Evolutionary conservation across 1,140 invertebrate genomes (phyloP), one percentile per base, ranked within the genome.

Genomic region (Xylocopa sonorina): DNA sequence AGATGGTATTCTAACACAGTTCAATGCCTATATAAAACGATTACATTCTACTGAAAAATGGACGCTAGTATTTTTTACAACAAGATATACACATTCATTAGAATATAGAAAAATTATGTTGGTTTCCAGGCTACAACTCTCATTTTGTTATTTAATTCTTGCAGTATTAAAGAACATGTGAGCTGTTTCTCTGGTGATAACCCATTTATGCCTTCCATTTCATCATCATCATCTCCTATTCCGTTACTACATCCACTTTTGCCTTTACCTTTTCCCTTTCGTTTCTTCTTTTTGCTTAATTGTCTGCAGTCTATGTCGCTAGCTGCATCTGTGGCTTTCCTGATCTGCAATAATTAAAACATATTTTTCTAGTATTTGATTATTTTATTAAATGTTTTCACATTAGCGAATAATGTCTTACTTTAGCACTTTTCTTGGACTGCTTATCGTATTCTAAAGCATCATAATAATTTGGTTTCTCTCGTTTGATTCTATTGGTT

Each of bases 391-490:
- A 12, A 57, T 24, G 14, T 51, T 71, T 21, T 18, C 10, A 21
- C 4, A 62, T 60, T 38, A 41, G 71, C 5, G 67, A 16, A 34
- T 21, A 34, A 63, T 38, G 50, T 29, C 48, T 74, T 88, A 92
- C 90, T 84, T 92, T 92, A 4, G 92, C 89, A 88, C 86, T 92
- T 89, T 93, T 95, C 89, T 94, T 94, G 41, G 95, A 94, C 88
- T 96, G 95, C 89, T 95, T 95, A 79, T 96, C 95, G 94, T 95
- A 95, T 93, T 97, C 96, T 83, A 96, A 94, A 12, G 96, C 95
- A 93, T 97, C 96, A 84, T 97, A 97, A 92, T 96, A 97, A 93
- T 97, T 96, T 46, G 96, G 96, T 88, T 97, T 96, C 74, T 96
- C 95, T 68, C 96, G 91, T 86, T 96, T 95, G 21, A 97, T 95